Evolutionary conservation across 2,888 invertebrate genomes (phyloP).

Genomic region (Melikaiella ostensackeni): DNA sequence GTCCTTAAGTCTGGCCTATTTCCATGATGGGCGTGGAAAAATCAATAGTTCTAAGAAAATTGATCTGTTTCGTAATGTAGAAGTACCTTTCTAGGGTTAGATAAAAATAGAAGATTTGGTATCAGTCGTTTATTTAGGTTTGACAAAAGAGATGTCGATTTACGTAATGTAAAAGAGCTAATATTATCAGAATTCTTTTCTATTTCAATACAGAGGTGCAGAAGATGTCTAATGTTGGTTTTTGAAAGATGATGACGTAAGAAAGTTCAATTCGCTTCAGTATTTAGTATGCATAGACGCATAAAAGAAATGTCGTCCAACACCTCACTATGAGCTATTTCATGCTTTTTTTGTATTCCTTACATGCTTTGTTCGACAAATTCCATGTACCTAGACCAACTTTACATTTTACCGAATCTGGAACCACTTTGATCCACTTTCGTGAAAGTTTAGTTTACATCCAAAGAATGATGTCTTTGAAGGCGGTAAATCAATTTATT

Average conservation of each 20-base stretch:
- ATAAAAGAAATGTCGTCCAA: background rate
- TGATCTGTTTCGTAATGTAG: background rate
- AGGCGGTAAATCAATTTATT: too few species aligned
- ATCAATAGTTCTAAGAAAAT: slow-evolving; percentile 17
- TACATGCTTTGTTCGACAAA: background rate
- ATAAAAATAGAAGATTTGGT: slow-evolving; percentile 14
- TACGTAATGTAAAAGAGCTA: slow-evolving; percentile 19
- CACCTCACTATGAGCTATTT: background rate
- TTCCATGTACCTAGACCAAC: background rate
- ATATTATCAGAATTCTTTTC: slow-evolving; percentile 26
- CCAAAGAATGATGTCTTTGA: too few species aligned
- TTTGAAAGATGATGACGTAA: slow-evolving; percentile 7
- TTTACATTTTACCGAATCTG: background rate
- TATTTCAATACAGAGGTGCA: background rate
- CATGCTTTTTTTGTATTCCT: slow-evolving; percentile 7
- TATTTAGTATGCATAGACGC: slow-evolving; percentile 1
- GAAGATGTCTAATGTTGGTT: background rate
- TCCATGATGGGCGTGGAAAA: background rate
- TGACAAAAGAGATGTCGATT: slow-evolving; percentile 14
- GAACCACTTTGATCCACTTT: background rate
- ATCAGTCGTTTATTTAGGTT: slow-evolving; percentile 19
- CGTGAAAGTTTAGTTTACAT: too few species aligned
- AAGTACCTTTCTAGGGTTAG: slow-evolving; percentile 2
- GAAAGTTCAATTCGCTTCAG: background rate
- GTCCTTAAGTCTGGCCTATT: background rate